Evolutionary conservation across 2,113 vertebrate genomes (phyloP).

Genomic region (Malurus melanocephalus): DNA sequence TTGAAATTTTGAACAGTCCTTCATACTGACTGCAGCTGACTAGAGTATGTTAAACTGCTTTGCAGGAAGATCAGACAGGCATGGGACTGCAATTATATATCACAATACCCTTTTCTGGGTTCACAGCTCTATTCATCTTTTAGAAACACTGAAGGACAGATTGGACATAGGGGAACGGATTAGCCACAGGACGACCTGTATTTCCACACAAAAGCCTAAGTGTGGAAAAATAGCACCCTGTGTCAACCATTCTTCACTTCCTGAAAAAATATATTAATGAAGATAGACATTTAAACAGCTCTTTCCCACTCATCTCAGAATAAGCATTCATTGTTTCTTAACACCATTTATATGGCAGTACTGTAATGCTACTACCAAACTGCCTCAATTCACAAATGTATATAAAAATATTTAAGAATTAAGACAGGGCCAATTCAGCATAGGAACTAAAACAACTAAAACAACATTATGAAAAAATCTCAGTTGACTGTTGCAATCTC

Average conservation of each 20-base stretch:
- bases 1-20: not conserved
- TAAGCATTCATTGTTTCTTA: slow-evolving; percentile 60
- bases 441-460: not conserved
- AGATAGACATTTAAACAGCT: slow-evolving; percentile 70
- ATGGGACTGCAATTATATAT: slow-evolving; percentile 54
- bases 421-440: not conserved
- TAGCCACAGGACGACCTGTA: slow-evolving; percentile 75
- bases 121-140: slow-evolving; percentile 71
- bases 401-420: not conserved
- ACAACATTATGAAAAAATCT: not conserved
- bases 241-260: slow-evolving; percentile 58
- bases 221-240: slow-evolving; percentile 61
- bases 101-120: slow-evolving; percentile 54
- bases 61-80: slow-evolving; percentile 43
- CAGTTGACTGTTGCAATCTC: not conserved
- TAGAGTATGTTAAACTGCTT: slow-evolving; percentile 32
- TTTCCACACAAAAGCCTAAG: slow-evolving; percentile 73
- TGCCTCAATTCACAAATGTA: not conserved
- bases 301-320: slow-evolving; percentile 69
- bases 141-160: slow-evolving; percentile 57
- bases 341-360: not conserved
- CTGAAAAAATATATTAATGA: slow-evolving; percentile 51
- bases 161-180: slow-evolving; percentile 57
- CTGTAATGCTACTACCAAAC: not conserved
- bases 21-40: not conserved